These are phyloP conservation scores for Drosophila hydei DNA, from an alignment of 1,140 invertebrate species.

Conservation along the genomic window DNA sequence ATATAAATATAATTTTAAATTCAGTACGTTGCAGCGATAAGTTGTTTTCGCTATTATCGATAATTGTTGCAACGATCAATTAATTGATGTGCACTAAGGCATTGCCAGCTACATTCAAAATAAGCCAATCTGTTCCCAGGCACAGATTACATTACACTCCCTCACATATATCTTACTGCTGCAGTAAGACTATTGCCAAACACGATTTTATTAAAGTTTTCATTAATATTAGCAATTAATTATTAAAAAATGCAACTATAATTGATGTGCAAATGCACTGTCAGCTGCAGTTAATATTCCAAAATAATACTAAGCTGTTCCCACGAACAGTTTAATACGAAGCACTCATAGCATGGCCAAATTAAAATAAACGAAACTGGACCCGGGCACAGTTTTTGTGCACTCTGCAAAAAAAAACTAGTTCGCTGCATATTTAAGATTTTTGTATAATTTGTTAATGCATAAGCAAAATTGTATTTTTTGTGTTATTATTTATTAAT, in stretches of 20 bases:
- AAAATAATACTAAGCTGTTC: not conserved
- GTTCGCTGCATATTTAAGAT: not conserved
- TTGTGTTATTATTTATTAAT: slow-evolving; percentile 41
- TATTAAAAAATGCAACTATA: no score
- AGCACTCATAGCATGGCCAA: no score
- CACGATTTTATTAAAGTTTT: no score
- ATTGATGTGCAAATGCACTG: no score
- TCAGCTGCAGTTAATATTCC: no score
- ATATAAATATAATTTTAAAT: slow-evolving; percentile 1
- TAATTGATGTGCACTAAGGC: not conserved
- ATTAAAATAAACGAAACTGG: not conserved
- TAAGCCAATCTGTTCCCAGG: slow-evolving; percentile 4
- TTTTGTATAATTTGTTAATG: slow-evolving; percentile 13
- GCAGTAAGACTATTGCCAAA: no score
- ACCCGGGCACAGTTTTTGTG: no score
- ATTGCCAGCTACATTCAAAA: not conserved
- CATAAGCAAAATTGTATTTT: slow-evolving; percentile 6
- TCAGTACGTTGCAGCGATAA: no score
- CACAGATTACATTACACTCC: no score
- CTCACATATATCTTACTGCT: no score
- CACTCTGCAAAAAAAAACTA: no score
- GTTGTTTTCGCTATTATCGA: not conserved
- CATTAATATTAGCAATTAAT: no score
- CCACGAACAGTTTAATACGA: not conserved
- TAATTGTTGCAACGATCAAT: not conserved